phyloP scores from a whole-genome alignment of 1,140 invertebrate genomes.

The Apolygus lucorum region DNA sequence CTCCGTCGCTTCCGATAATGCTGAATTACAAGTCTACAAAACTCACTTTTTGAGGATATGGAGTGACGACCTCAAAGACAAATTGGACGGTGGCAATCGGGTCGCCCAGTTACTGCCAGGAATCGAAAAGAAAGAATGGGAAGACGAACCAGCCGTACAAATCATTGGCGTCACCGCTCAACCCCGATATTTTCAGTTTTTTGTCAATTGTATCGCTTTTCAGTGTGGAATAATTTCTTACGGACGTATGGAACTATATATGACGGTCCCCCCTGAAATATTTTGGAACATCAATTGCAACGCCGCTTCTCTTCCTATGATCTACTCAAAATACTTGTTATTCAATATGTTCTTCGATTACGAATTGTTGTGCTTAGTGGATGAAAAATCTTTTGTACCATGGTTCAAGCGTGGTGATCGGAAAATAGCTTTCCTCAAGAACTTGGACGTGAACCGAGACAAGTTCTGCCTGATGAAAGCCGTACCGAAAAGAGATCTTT shows the following conservation, averaged over 20 bases:
- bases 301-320: background rate
- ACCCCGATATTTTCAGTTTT: conserved; percentile 6
- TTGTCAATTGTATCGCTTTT: conserved; percentile 22
- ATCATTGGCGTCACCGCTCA: conserved; percentile 16
- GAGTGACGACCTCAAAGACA: conserved; percentile 16
- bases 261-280: conserved; percentile 8
- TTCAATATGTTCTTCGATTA: conserved; percentile 22
- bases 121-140: conserved; percentile 21
- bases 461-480: conserved; percentile 21
- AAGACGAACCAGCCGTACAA: conserved; percentile 21
- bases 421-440: background rate
- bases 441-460: background rate
- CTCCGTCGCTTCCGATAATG: background rate
- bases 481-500: conserved; percentile 21
- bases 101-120: conserved; percentile 9
- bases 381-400: conserved; percentile 20
- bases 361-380: conserved; percentile 6
- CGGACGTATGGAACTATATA: conserved; percentile 22
- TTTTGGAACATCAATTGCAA: conserved; percentile 12
- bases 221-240: conserved; percentile 10
- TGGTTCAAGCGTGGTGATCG: conserved; percentile 12
- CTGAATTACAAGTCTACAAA: conserved; percentile 1
- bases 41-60: conserved; percentile 7
- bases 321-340: background rate
- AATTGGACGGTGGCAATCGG: conserved; percentile 4